These are phyloP conservation scores for Nysson spinosus DNA, from an alignment of 2,888 invertebrate genomes.

Conservation along the genomic window DNA sequence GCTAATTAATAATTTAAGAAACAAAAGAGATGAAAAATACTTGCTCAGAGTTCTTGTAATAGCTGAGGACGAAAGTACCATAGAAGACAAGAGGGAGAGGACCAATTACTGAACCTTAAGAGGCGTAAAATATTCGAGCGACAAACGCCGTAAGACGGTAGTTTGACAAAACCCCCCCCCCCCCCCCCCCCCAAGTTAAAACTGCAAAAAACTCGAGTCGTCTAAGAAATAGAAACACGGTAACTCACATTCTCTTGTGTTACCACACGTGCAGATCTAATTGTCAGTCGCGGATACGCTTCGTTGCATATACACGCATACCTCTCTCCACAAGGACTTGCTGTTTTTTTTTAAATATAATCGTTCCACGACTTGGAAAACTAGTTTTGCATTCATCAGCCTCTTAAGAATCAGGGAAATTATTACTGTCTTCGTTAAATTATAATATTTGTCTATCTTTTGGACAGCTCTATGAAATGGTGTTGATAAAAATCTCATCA, in stretches of 20 bases:
- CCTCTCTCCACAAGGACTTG: slow-evolving; percentile 15
- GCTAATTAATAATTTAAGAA: no score
- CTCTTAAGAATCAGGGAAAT: slow-evolving; percentile 16
- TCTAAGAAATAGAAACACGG: slow-evolving; percentile 2
- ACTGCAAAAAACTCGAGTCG: neutral
- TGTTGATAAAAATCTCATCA: no score
- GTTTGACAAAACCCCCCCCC: neutral
- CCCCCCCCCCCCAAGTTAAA: no score
- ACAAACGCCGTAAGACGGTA: neutral
- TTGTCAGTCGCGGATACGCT: slow-evolving; percentile 29
- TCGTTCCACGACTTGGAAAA: slow-evolving; percentile 14
- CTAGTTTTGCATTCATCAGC: slow-evolving; percentile 19
- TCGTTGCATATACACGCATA: slow-evolving; percentile 26
- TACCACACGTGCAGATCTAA: slow-evolving; percentile 31
- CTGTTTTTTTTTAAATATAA: slow-evolving; percentile 19
- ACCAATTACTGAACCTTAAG: neutral
- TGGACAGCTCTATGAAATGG: no score
- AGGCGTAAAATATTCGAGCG: neutral
- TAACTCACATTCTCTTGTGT: slow-evolving; percentile 35
- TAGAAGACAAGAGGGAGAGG: neutral
- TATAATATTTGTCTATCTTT: no score
- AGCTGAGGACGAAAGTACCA: neutral
- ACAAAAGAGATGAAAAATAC: no score
- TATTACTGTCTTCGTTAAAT: no score
- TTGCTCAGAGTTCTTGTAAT: no score